Percentiles rank a stretch among this genome's conserved stretches.
Evolutionary conservation across 1,140 invertebrate genomes (phyloP).

Genomic region (Rhynchophorus ferrugineus): DNA sequence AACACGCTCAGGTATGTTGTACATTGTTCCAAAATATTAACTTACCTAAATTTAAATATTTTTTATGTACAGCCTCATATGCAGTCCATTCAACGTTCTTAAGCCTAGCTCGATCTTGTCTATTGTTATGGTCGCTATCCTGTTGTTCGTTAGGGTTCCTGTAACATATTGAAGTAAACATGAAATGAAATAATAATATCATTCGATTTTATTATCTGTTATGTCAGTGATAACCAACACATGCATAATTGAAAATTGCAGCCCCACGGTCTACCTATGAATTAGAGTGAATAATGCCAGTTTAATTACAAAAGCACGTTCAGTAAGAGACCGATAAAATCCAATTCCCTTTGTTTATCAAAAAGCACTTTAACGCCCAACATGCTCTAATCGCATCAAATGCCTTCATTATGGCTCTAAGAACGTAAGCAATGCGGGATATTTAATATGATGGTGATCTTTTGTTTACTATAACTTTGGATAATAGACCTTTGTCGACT

Average conservation of each 20-base stretch:
- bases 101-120: slow-evolving; percentile 67
- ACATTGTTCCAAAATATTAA: too few species aligned
- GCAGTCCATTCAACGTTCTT: slow-evolving; percentile 86
- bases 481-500: not conserved
- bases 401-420: not conserved
- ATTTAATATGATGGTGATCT: not conserved
- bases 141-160: slow-evolving; percentile 86
- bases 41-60: slow-evolving; percentile 82
- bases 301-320: not conserved
- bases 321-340: not conserved
- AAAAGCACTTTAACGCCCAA: not conserved
- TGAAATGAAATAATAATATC: not conserved
- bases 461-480: not conserved
- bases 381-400: not conserved
- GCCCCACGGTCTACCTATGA: too few species aligned
- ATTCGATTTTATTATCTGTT: not conserved
- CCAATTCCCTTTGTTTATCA: not conserved
- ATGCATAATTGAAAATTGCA: too few species aligned
- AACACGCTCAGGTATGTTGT: too few species aligned
- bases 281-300: not conserved
- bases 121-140: slow-evolving; percentile 57
- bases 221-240: too few species aligned
- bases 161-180: slow-evolving; percentile 9
- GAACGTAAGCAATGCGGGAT: not conserved
- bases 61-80: slow-evolving; percentile 86